These are phyloP conservation scores for Peromyscus leucopus DNA, from an alignment of 2,113 vertebrate species.

Conservation along the genomic window DNA sequence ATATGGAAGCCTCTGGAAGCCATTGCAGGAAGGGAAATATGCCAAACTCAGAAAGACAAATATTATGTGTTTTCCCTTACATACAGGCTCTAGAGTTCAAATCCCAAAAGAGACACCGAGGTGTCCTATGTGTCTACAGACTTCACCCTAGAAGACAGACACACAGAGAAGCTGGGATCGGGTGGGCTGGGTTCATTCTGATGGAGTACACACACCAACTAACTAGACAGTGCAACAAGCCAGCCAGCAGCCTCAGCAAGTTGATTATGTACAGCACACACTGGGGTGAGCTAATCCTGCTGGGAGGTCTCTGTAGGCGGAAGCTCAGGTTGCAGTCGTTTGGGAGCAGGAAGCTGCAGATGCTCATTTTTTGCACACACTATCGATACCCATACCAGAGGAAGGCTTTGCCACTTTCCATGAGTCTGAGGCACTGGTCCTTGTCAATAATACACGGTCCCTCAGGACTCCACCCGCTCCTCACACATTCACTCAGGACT, in stretches of 20 bases:
- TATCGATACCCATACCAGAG: not conserved
- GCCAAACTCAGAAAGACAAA: not conserved
- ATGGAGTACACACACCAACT: not conserved
- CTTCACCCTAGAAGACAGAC: not conserved
- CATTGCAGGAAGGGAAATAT: not conserved
- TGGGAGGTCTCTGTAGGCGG: not conserved
- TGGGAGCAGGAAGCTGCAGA: not conserved
- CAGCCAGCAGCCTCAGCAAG: not conserved
- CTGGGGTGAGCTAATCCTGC: no score
- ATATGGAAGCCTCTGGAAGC: not conserved
- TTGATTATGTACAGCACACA: not conserved
- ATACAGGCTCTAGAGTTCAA: not conserved
- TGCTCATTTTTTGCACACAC: not conserved
- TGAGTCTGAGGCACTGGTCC: not conserved
- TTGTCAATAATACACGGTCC: not conserved
- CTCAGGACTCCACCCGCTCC: no score
- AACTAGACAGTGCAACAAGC: not conserved
- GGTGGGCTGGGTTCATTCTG: not conserved
- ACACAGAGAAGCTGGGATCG: not conserved
- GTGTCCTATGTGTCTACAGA: not conserved
- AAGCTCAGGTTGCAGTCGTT: not conserved
- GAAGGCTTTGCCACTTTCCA: not conserved
- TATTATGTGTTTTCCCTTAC: not conserved
- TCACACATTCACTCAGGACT: no score
- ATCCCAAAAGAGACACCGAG: not conserved